Conservation (phyloP, 2,888 invertebrate genomes). For the Eristalis pertinax region DNA sequence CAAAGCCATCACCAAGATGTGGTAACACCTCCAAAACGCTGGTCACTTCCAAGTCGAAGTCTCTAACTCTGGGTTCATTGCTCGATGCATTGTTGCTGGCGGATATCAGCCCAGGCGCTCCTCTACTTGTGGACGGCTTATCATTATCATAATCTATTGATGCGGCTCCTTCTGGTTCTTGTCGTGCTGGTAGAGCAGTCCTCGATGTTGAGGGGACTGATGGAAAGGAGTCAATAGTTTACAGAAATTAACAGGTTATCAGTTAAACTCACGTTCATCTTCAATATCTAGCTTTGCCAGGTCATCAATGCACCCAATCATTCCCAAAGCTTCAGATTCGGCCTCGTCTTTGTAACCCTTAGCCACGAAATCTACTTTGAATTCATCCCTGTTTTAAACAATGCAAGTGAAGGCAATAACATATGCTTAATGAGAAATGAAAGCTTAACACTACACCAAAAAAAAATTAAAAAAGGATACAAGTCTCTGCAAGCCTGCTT, state of each 20-base stretch:
- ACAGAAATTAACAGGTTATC: neutral
- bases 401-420: conserved; percentile 48
- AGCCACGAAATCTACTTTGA: conserved; percentile 76
- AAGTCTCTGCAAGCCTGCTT: conserved; percentile 85
- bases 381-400: conserved; percentile 48
- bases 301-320: conserved; percentile 15
- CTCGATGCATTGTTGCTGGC: neutral
- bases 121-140: conserved; percentile 46
- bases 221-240: neutral
- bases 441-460: neutral
- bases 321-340: conserved; percentile 53
- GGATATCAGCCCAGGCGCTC: neutral
- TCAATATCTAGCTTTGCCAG: conserved; percentile 21
- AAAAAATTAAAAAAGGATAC: conserved; percentile 82
- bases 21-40: conserved; percentile 86
- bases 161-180: conserved; percentile 57
- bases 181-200: neutral
- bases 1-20: conserved; percentile 89
- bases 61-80: conserved; percentile 65
- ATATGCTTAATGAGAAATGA: neutral
- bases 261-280: neutral
- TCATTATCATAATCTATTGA: conserved; percentile 47
- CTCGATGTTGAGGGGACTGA: conserved; percentile 18
- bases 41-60: conserved; percentile 81
- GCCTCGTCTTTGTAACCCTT: conserved; percentile 75